These are phyloP conservation scores for Cavia aperea DNA, from an alignment of 2,113 vertebrate species.

Conservation along the genomic window DNA sequence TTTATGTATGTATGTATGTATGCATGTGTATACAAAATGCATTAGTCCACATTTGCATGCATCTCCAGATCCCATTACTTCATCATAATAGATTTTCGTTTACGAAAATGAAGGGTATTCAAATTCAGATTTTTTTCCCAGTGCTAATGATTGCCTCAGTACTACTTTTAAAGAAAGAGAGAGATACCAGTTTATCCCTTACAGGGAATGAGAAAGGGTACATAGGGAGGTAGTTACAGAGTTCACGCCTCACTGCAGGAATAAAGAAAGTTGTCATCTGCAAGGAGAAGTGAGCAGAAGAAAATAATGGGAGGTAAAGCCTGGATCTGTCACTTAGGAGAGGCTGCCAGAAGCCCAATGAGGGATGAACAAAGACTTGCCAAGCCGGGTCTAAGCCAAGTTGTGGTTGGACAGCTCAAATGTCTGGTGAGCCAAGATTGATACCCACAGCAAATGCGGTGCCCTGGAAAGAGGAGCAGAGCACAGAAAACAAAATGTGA, in stretches of 20 bases:
- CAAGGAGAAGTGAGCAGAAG: not conserved
- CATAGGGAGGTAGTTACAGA: not conserved
- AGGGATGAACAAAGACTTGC: slow-evolving; percentile 40
- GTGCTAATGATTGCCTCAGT: not conserved
- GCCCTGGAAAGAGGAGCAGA: not conserved
- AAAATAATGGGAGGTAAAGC: not conserved
- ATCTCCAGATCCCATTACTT: not conserved
- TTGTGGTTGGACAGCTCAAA: slow-evolving; percentile 50
- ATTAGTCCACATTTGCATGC: not conserved
- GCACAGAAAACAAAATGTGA: slow-evolving; percentile 16
- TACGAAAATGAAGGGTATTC: not conserved
- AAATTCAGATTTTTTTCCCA: not conserved
- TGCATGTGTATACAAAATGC: too few relatives aligned
- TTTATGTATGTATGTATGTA: too few relatives aligned
- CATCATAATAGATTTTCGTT: not conserved
- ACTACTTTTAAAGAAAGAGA: not conserved
- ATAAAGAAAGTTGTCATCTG: slow-evolving; percentile 24
- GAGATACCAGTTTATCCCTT: not conserved
- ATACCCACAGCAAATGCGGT: not conserved
- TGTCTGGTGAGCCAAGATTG: slow-evolving; percentile 22
- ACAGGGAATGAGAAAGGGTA: not conserved
- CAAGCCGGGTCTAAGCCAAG: slow-evolving; percentile 56
- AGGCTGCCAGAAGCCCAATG: slow-evolving; percentile 44
- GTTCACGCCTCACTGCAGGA: not conserved
- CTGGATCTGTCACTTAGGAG: not conserved